Evolutionary conservation across 2,797 vertebrate species (phyloP), one percentile per base, ranked within the genome.

Genomic region (Luscinia luscinia): DNA sequence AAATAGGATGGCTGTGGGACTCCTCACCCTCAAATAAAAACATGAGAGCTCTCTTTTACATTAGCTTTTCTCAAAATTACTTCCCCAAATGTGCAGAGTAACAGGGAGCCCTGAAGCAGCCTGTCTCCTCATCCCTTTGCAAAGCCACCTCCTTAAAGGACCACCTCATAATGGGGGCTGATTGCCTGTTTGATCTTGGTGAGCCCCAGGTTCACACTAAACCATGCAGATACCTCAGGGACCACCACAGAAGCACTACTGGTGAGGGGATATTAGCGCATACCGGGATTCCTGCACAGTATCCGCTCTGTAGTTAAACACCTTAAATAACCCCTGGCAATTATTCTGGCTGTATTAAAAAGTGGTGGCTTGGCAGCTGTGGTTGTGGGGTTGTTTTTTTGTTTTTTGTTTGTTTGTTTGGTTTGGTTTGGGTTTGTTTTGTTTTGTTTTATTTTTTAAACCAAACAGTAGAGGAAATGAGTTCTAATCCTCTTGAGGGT

Each of bases 401-500:
- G 10, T 12, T 46, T 46, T 46, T 22, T 22, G 22, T 23, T 46
- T 21, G 34, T 6, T 43, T 9, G 17, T 19, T 43, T 43, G 18
- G 5, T 68, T 22, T 9, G 23, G 11, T 7, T n/a, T 24, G 9
- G 21, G 8, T 24, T 45, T 15, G 9, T 20, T 17, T 9, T 30
- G 12, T 19, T 38, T 28, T 23, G 14, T 24, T 34, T 30, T 45
- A 21, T 22, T 34, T 34, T 38, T 30, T 15, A 2, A 6, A 34
- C 41, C 32, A 20, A 76, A 90, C 12, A 49, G 49, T 40, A 34
- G 83, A 87, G 64, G 72, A 92, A 91, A 72, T 49, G 61, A 91
- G 51, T 89, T 94, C 68, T 84, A 93, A 95, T 95, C 95, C 96
- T 96, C 96, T 95, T 96, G 95, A 96, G 96, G 96, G 95, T 96